Conservation (phyloP, 2,797 vertebrate species). For the Neolamprologus multifasciatus region DNA sequence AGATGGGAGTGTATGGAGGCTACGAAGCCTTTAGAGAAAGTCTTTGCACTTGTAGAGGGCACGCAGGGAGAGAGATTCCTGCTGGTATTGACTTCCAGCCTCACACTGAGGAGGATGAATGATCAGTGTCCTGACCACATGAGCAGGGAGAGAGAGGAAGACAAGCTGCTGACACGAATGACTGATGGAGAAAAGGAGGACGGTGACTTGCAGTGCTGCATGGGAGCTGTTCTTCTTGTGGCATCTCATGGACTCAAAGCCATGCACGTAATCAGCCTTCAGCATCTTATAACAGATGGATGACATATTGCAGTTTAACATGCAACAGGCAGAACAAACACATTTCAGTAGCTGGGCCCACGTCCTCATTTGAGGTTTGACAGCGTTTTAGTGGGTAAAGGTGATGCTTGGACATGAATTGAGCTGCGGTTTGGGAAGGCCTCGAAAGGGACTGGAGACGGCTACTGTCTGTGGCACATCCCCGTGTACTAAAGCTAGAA, state of each 20-base stretch:
- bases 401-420: background rate
- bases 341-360: background rate
- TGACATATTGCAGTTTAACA: too few relatives aligned
- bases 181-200: background rate
- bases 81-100: background rate
- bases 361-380: background rate
- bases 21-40: background rate
- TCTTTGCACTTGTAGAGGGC: background rate
- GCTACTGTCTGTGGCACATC: background rate
- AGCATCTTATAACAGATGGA: too few relatives aligned
- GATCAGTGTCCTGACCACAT: background rate
- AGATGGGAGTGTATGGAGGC: background rate
- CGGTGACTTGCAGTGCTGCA: background rate
- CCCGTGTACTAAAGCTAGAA: fast-evolving
- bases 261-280: background rate
- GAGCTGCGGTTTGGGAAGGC: background rate
- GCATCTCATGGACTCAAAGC: background rate
- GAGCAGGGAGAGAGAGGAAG: background rate
- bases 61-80: background rate
- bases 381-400: background rate
- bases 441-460: fast-evolving
- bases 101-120: background rate
- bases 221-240: background rate
- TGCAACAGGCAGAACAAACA: background rate
- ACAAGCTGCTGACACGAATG: background rate